phyloP scores from a whole-genome alignment of 2,113 vertebrate genomes.

The Vidua chalybeata region DNA sequence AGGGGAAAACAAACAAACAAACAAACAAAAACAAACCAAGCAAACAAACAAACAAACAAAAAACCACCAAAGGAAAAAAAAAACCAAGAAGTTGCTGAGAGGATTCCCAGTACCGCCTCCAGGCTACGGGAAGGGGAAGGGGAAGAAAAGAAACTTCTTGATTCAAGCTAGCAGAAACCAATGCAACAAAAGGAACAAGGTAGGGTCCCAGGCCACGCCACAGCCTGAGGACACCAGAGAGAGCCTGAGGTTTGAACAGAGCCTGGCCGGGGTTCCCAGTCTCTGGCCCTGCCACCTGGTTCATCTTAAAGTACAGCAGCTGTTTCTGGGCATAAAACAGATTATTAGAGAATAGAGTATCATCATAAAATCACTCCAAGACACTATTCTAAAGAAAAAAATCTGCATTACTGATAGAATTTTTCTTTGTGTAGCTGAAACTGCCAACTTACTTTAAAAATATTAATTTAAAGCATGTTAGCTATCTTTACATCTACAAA shows the following conservation, averaged over 20 bases:
- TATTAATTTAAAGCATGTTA: not conserved
- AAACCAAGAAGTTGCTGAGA: not conserved
- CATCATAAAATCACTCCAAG: not conserved
- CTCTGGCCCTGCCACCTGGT: not conserved
- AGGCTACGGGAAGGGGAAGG: not conserved
- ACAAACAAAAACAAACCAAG: not conserved
- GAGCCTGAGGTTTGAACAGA: not conserved
- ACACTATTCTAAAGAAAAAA: not conserved
- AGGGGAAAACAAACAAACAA: not conserved
- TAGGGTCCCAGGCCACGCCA: rapidly evolving
- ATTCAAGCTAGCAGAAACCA: not conserved
- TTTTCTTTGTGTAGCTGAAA: not conserved
- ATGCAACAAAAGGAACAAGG: not conserved
- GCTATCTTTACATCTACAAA: not conserved
- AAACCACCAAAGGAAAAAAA: not conserved
- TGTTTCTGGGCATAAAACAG: not conserved
- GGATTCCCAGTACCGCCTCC: not conserved
- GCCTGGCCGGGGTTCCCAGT: rapidly evolving
- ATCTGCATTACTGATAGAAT: not conserved
- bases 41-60: not conserved
- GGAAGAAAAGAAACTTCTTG: not conserved
- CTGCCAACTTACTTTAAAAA: not conserved
- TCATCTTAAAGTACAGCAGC: not conserved
- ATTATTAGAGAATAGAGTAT: not conserved
- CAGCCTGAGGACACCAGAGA: not conserved